These are phyloP conservation scores for Oophaga pumilio DNA, from an alignment of 2,113 vertebrate species.

Conservation along the genomic window DNA sequence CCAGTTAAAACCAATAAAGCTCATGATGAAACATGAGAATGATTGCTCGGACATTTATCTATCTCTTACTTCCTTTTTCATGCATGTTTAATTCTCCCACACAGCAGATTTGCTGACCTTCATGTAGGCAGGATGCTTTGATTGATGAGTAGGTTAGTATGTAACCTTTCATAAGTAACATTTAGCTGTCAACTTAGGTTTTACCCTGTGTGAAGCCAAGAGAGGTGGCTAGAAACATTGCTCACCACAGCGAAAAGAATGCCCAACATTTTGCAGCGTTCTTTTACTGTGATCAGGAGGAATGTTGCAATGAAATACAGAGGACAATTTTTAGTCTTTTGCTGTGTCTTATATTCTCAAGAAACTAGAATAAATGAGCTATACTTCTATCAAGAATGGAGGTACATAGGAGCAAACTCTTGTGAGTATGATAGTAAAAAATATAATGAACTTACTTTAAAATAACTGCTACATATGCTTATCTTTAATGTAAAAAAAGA, in stretches of 20 bases:
- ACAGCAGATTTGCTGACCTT: conserved; percentile 50
- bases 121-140: conserved; percentile 16
- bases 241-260: neutral
- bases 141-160: conserved; percentile 45
- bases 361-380: neutral
- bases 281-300: neutral
- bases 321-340: neutral
- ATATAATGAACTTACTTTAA: neutral
- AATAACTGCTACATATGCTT: no score
- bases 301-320: neutral
- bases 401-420: neutral
- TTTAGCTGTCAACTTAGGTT: conserved; percentile 41
- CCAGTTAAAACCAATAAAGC: neutral
- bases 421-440: neutral
- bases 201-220: neutral
- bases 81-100: conserved; percentile 43
- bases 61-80: conserved; percentile 44
- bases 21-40: neutral
- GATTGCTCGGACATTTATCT: conserved; percentile 32
- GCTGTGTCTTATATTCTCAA: neutral
- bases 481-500: no score
- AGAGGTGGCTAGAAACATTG: neutral
- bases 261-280: neutral
- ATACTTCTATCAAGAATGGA: neutral
- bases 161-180: conserved; percentile 51